phyloP scores from a whole-genome alignment of 2,797 vertebrate genomes.

The Emydoidea blandingii region DNA sequence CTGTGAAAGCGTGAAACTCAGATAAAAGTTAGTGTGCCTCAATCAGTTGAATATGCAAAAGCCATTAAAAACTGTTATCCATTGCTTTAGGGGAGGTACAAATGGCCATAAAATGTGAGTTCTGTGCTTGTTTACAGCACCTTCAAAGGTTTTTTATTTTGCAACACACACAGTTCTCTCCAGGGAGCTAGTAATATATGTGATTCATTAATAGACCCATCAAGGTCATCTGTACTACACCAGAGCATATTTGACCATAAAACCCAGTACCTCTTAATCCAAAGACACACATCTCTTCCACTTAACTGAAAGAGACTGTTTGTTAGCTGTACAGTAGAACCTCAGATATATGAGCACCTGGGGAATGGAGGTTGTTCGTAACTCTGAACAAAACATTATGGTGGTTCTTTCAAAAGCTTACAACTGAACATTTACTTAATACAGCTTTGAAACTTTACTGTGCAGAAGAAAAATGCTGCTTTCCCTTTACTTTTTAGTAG shows the following conservation, averaged over 20 bases:
- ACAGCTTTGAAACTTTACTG: too few species aligned
- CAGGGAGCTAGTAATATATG: neutral
- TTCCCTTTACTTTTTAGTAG: too few species aligned
- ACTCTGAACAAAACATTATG: too few species aligned
- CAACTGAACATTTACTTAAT: too few species aligned
- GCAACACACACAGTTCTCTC: neutral
- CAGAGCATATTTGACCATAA: neutral
- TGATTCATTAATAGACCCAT: neutral
- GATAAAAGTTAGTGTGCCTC: neutral
- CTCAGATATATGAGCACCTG: too few species aligned
- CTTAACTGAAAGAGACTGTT: neutral
- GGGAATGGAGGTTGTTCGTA: too few species aligned
- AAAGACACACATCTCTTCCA: neutral
- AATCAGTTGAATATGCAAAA: neutral
- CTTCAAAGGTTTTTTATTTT: neutral
- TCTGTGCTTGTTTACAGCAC: neutral
- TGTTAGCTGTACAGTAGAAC: neutral
- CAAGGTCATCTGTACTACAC: accelerated
- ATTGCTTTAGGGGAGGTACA: neutral
- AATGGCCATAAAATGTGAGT: neutral
- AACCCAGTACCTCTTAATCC: slow-evolving; percentile 7
- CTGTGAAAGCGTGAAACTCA: neutral
- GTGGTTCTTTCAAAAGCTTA: too few species aligned
- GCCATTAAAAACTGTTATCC: neutral
- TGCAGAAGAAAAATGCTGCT: too few species aligned